A percentile compares a stretch with the other conserved stretches of the same genome.
phyloP scores from a whole-genome alignment of 2,888 invertebrate species.

The Pristionchus arcanus region DNA sequence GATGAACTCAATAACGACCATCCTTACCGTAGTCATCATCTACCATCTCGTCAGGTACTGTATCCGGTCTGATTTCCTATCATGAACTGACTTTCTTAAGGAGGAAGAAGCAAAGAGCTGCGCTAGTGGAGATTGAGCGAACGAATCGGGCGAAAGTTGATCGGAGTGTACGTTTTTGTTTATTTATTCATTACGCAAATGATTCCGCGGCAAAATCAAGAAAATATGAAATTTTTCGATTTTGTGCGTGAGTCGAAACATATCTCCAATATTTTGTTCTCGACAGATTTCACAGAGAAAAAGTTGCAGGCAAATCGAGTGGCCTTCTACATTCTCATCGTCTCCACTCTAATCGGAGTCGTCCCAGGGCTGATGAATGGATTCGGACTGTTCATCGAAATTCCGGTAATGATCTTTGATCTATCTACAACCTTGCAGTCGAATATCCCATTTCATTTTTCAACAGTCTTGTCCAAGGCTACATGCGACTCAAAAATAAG shows the following conservation, averaged over 20 bases:
- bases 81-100: slow-evolving; percentile 25
- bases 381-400: slow-evolving; percentile 57
- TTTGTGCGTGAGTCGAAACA: not conserved
- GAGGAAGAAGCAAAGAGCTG: slow-evolving; percentile 44
- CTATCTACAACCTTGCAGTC: not conserved
- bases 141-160: slow-evolving; percentile 59
- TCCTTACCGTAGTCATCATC: slow-evolving; percentile 60
- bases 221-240: not conserved
- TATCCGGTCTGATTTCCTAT: not conserved
- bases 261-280: not conserved
- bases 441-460: not conserved
- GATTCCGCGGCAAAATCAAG: not conserved
- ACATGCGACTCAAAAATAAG: too few species aligned
- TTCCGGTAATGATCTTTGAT: slow-evolving; percentile 55
- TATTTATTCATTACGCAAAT: not conserved
- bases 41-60: slow-evolving; percentile 51
- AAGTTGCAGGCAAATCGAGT: slow-evolving; percentile 61
- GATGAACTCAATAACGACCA: slow-evolving; percentile 59
- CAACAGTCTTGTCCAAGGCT: too few species aligned
- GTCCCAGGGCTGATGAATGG: slow-evolving; percentile 61
- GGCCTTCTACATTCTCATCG: slow-evolving; percentile 61
- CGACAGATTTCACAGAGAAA: too few species aligned
- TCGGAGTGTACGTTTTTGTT: slow-evolving; percentile 58
- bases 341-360: slow-evolving; percentile 61
- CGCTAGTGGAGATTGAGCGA: slow-evolving; percentile 57